These are phyloP conservation scores for Bradypus variegatus DNA, from an alignment of 2,797 vertebrate species.

Conservation along the genomic window DNA sequence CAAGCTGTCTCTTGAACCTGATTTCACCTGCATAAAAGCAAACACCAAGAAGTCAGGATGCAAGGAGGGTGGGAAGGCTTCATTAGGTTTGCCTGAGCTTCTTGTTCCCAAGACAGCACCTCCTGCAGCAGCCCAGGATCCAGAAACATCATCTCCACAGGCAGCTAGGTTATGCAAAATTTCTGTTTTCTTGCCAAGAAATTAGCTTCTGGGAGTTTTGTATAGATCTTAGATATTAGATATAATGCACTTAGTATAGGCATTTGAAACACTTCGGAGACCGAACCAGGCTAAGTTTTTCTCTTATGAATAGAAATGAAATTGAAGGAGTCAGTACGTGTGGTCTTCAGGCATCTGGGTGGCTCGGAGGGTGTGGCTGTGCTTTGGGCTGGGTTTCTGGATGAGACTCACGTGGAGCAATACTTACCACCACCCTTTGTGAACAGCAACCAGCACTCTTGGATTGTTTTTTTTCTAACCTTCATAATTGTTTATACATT, in stretches of 20 bases:
- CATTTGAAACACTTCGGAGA: neutral
- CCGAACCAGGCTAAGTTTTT: neutral
- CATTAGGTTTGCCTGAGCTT: neutral
- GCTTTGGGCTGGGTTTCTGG: constrained; percentile 5
- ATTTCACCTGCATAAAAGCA: neutral
- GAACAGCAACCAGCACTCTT: neutral
- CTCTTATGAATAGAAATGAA: neutral
- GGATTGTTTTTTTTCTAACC: neutral
- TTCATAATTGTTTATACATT: constrained; percentile 4
- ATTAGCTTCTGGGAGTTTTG: neutral
- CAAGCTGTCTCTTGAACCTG: neutral
- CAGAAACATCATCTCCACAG: neutral
- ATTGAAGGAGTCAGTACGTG: neutral
- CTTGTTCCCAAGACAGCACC: neutral
- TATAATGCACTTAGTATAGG: neutral
- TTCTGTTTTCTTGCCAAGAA: neutral
- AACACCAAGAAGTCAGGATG: neutral
- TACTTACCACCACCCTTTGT: neutral
- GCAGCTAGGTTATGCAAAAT: neutral
- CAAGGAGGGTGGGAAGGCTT: neutral
- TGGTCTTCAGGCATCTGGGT: constrained; percentile 1
- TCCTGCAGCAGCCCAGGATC: neutral
- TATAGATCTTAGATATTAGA: too few species aligned
- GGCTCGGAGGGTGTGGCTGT: neutral
- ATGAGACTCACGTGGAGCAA: neutral